A percentile compares a stretch with the other conserved stretches of the same genome.
These are phyloP conservation scores for Rousettus leschenaultii DNA, from an alignment of 2,113 vertebrate species.

Conservation along the genomic window DNA sequence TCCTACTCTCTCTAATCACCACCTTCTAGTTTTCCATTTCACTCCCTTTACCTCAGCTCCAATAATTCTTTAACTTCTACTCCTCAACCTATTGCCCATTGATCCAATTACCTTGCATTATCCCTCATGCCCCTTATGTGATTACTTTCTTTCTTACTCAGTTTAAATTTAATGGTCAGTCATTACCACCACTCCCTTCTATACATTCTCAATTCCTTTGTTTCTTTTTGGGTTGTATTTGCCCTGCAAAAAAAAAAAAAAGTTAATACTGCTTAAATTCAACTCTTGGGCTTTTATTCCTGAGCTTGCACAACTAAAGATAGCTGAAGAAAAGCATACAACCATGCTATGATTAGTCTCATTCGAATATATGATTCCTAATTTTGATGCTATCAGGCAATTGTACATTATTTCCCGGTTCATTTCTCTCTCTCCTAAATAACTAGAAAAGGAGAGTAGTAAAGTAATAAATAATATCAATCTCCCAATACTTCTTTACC, in stretches of 20 bases:
- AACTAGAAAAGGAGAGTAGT: background rate
- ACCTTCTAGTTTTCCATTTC: background rate
- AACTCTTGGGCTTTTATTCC: background rate
- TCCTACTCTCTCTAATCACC: background rate
- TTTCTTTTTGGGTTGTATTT: background rate
- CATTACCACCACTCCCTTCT: no score
- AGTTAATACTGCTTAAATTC: background rate
- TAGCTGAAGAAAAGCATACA: background rate
- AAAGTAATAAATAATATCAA: background rate
- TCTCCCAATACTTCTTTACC: background rate
- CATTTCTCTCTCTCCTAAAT: background rate
- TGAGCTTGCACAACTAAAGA: background rate
- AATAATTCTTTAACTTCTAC: background rate
- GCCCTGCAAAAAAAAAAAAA: background rate
- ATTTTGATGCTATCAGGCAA: background rate
- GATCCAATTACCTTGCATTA: background rate
- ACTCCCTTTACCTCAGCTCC: background rate
- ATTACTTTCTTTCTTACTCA: no score
- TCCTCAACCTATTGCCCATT: background rate
- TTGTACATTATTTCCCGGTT: background rate
- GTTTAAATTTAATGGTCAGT: no score
- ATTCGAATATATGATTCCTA: background rate
- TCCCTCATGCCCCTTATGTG: background rate
- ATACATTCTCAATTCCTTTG: background rate
- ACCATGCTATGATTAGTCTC: background rate